Percentiles rank a stretch among this genome's conserved stretches.
Conservation (phyloP, 2,113 vertebrate genomes). For the Nansenia antarctica region DNA sequence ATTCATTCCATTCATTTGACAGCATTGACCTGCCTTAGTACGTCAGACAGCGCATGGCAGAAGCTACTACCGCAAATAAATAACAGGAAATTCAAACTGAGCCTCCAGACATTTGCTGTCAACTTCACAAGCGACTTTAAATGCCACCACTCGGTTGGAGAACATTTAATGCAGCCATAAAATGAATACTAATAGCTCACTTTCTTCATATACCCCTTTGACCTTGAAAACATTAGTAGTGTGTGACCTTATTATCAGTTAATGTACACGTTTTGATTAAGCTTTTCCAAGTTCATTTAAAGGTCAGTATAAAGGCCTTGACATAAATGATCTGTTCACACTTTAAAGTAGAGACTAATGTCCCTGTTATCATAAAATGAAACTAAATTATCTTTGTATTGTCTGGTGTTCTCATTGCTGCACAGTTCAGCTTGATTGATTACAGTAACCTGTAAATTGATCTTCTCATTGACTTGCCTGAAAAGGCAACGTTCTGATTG, state of each 20-base stretch:
- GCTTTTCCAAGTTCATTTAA: background rate
- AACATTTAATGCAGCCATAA: background rate
- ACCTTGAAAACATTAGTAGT: conserved; percentile 2
- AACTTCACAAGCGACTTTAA: conserved; percentile 1
- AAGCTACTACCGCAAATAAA: background rate
- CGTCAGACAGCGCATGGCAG: too few species aligned
- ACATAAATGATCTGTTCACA: background rate
- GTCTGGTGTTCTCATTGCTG: background rate
- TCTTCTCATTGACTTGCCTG: background rate
- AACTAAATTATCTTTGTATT: background rate
- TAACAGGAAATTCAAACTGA: background rate
- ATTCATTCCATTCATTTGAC: background rate
- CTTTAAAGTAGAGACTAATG: background rate
- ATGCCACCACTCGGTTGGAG: background rate
- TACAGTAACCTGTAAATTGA: background rate
- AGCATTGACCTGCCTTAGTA: background rate
- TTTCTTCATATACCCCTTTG: background rate
- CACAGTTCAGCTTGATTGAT: background rate
- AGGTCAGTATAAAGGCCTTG: background rate
- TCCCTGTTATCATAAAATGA: background rate
- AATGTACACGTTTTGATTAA: background rate
- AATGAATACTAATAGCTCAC: conserved; percentile 12
- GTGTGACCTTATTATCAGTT: background rate
- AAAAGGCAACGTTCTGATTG: background rate
- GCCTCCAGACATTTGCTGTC: background rate